These are phyloP conservation scores for Sylvicapra grimmia DNA, from an alignment of 2,113 vertebrate genomes.

Conservation along the genomic window DNA sequence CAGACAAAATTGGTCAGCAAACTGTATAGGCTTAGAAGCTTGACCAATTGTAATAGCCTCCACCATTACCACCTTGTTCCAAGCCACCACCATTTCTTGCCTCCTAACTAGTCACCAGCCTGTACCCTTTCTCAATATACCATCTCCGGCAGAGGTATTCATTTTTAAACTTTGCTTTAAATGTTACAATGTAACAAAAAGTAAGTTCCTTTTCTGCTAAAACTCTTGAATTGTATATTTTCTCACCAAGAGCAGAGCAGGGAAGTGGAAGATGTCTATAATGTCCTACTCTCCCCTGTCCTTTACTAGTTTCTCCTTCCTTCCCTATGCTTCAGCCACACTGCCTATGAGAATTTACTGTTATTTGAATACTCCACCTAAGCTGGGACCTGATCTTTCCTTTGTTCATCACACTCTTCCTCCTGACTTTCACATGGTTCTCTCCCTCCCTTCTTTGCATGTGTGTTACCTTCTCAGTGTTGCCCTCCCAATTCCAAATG, in stretches of 20 bases:
- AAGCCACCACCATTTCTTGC: background rate
- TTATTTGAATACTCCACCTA: background rate
- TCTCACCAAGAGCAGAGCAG: background rate
- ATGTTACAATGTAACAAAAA: background rate
- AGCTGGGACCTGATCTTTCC: background rate
- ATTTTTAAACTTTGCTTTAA: background rate
- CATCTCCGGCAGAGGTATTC: background rate
- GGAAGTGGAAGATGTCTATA: background rate
- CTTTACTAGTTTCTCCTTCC: background rate
- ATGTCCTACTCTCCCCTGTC: background rate
- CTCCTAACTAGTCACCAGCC: background rate
- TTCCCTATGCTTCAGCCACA: background rate
- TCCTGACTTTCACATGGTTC: background rate
- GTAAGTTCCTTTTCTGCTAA: background rate
- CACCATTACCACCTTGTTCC: background rate
- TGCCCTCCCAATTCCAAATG: background rate
- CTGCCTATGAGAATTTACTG: background rate
- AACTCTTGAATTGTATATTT: background rate
- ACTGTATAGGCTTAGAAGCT: background rate
- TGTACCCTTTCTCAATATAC: background rate
- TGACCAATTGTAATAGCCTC: background rate
- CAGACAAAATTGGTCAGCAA: background rate
- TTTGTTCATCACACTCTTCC: background rate
- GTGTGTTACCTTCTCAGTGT: background rate
- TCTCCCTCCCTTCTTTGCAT: background rate